These are phyloP conservation scores for Aurelia aurita DNA, from an alignment of 30 jellyfish, hydroid and myxozoan species.

Conservation along the genomic window DNA sequence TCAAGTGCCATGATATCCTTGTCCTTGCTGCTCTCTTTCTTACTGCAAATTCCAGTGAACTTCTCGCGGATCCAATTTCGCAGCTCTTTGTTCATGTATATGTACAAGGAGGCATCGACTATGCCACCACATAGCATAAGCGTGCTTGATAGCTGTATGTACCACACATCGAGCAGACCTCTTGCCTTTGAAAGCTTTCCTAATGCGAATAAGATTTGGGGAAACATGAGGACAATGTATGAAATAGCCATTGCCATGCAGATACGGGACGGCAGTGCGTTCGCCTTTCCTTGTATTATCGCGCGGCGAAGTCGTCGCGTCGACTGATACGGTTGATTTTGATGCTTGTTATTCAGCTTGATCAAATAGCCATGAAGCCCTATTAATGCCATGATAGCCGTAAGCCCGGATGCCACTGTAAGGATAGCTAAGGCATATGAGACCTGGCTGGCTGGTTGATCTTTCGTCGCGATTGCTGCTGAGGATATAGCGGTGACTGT, in stretches of 20 bases:
- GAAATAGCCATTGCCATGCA: conserved; percentile 58
- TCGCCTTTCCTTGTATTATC: conserved; percentile 1
- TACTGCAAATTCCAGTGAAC: conserved; percentile 15
- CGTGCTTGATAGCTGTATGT: conserved; percentile 74
- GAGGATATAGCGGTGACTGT: conserved; percentile 56
- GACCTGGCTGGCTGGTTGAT: conserved; percentile 65
- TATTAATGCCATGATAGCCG: conserved; percentile 31
- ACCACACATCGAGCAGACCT: conserved; percentile 83
- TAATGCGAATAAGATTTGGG: conserved; percentile 73
- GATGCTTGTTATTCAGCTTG: conserved; percentile 18
- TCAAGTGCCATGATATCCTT: conserved; percentile 9
- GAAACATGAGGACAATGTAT: conserved; percentile 54
- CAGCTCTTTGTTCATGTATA: conserved; percentile 45
- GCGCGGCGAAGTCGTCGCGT: conserved; percentile 39
- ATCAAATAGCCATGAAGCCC: conserved; percentile 30
- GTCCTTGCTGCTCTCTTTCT: neutral
- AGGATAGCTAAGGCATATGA: conserved; percentile 75
- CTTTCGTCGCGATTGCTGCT: conserved; percentile 46
- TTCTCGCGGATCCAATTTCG: conserved; percentile 35
- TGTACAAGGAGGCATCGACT: conserved; percentile 62
- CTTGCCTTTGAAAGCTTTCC: conserved; percentile 71
- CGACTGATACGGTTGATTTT: conserved; percentile 19
- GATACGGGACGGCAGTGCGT: conserved; percentile 36
- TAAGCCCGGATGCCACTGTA: conserved; percentile 62
- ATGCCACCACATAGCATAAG: conserved; percentile 70